Evolutionary conservation across 2,113 vertebrate genomes (phyloP), one percentile per base, ranked within the genome.

Genomic region (Parotia lawesii): DNA sequence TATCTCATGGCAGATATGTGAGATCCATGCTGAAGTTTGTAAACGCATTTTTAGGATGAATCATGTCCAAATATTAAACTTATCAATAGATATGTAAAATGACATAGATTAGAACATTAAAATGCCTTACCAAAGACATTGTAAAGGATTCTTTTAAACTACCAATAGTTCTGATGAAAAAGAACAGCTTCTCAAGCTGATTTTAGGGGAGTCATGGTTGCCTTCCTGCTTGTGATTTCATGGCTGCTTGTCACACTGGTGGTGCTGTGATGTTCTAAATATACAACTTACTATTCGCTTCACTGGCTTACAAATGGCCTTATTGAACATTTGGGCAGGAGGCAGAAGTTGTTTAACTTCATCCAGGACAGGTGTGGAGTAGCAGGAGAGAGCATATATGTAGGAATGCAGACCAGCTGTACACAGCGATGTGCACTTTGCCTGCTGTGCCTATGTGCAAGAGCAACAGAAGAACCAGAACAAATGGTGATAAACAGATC

Each of bases 391-490:
- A 74, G 44, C 45, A 80, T 54, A 31, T 12, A n/a, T 15, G n/a
- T 45, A 60, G n/a, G n/a, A 54, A 22, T 44, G 69, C 50, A 82
- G 61, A 31, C 44, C 37, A 57, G 42, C n/a, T 81, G 31, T n/a
- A 33, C 1, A 1, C 10, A 33, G 31, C 0, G 0, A 51, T 23
- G 56, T 35, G 10, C 45, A 44, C 10, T 66, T 57, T 56, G 15
- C 35, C 37, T 35, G 53, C 65, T 53, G 47, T 28, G 38, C 12
- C 1, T 45, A 11, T 11, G 24, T 54, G 24, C 14, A 65, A 87
- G 28, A 66, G 70, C 60, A 70, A 25, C 25, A 40, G 31, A 37
- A 57, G n/a, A 87, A 67, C 12, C 51, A 40, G 42, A 90, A 28
- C n/a, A 78, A 90, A 83, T 23, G 28, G n/a, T 37, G 47, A 37